These are phyloP conservation scores for Drosophila anceps DNA, from an alignment of 2,888 invertebrate species.

Conservation along the genomic window DNA sequence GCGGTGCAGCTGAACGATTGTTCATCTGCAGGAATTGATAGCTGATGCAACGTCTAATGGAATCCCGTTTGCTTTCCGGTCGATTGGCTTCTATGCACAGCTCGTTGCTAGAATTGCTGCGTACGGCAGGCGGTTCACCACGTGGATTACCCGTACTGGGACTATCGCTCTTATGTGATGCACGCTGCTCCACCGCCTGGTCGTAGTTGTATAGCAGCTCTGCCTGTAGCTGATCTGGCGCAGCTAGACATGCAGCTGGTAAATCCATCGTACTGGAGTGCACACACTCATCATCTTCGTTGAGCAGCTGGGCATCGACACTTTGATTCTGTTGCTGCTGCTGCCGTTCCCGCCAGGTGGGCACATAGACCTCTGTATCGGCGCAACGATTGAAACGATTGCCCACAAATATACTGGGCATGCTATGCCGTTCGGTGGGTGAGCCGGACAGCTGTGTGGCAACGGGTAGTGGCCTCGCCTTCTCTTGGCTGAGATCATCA, in stretches of 20 bases:
- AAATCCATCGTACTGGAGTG: slow-evolving; percentile 88
- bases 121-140: slow-evolving; percentile 29
- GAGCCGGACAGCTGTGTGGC: slow-evolving; percentile 47
- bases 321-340: slow-evolving; percentile 80
- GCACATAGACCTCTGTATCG: slow-evolving; percentile 87
- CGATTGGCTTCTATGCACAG: slow-evolving; percentile 65
- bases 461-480: background rate
- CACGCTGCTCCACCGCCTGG: slow-evolving; percentile 85
- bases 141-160: slow-evolving; percentile 48
- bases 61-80: slow-evolving; percentile 63
- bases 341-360: slow-evolving; percentile 85
- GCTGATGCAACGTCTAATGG: slow-evolving; percentile 86
- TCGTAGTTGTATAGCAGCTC: slow-evolving; percentile 87
- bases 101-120: slow-evolving; percentile 67
- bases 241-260: slow-evolving; percentile 85
- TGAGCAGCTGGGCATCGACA: slow-evolving; percentile 59
- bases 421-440: slow-evolving; percentile 87
- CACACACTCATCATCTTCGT: slow-evolving; percentile 76
- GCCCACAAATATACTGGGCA: slow-evolving; percentile 88
- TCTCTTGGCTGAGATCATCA: slow-evolving; percentile 85
- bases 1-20: slow-evolving; percentile 41
- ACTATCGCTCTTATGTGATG: slow-evolving; percentile 51
- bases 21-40: slow-evolving; percentile 85
- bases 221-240: slow-evolving; percentile 87
- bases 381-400: slow-evolving; percentile 87